Base-by-base conservation (phyloP, 2,888 invertebrate species). In the Nasonia oneida region DNA sequence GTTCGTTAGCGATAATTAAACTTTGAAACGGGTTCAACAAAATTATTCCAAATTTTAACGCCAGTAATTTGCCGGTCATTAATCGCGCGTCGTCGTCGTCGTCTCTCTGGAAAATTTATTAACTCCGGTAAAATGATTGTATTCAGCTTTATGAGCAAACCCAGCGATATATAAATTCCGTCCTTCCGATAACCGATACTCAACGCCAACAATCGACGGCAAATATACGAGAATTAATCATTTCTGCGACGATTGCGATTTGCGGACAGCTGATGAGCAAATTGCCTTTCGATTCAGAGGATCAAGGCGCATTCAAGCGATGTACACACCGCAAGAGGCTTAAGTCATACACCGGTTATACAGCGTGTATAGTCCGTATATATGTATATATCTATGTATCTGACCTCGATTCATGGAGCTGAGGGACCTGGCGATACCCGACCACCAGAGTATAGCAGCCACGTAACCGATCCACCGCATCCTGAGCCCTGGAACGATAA, bases 381-480 rank as follows among this genome's bases (percentile, higher is more conserved):
- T 37, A 5, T 33, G 18, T 39, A 70, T 23, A 64, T 15, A 71
- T 10, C 37, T 67, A 4, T n/a, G 23, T 91, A 89, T 91, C 92
- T 92, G 91, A 93, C 93, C 93, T 93, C 93, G 93, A 93, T 93
- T 93, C 91, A 93, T 91, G 87, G 93, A 92, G 90, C 93, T 93
- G 91, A 93, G 92, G 90, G 93, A 92, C 90, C 93, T 93, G 92
- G 92, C 92, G 91, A 93, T 93, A 91, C 93, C 92, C 90, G 92
- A 93, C 93, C 93, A 93, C 93, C 93, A 93, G 91, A 93, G 93
- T 91, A 93, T 93, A 90, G 92, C 93, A 90, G 93, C 92, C 91
- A 93, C 91, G 91, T 92, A 93, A 91, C 93, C 93, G 91, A 93
- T 93, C 93, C 93, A 93, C 93, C 92, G 93, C 93, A 93, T 93